Evolutionary conservation across 2,113 vertebrate species (phyloP), one percentile per base, ranked within the genome.

Genomic region (Anhinga anhinga): DNA sequence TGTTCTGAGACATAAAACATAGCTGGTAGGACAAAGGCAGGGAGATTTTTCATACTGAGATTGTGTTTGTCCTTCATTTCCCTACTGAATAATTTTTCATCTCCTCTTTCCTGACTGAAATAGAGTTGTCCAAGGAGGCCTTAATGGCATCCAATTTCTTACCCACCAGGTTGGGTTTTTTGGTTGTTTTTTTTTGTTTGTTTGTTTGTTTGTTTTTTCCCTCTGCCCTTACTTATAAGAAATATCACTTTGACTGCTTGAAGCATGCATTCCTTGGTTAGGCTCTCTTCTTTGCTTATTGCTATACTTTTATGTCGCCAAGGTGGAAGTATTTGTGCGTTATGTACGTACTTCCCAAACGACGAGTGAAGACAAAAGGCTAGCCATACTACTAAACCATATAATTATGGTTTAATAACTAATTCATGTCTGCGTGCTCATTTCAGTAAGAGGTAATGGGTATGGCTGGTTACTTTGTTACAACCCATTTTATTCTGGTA

Each of bases 41-140:
- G 13, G 85, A 86, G 83, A 88, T 82, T 94, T 94, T 94, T 94
- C 91, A 88, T 92, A 71, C 23, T 79, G 72, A 88, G 81, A 45
- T 70, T 69, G 72, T 78, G 82, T 93, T 94, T 92, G 86, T 56
- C 90, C 82, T 94, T 97, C 62, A 3, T 78, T 94, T 96, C 76
- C 67, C 59, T 71, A 86, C 90, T 27, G 52, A 66, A 79, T 90
- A 94, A 94, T 96, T 96, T 90, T 94, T 93, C 71, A 71, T 93
- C 71, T 95, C 53, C n/a, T 95, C 53, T 93, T 80, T 77, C 82
- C 56, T 77, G 72, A 88, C 67, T 86, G 82, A 92, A 97, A 93
- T 40, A 71, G 62, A 88, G 79, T 89, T 88, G 82, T 76, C 70
- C 71, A 78, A 93, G 78, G 65, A 77, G 61, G 45, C 49, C 30